Percentiles rank a stretch among this genome's conserved stretches.
phyloP scores from a whole-genome alignment of 2,888 invertebrate species.

The Hemithea aestivaria region DNA sequence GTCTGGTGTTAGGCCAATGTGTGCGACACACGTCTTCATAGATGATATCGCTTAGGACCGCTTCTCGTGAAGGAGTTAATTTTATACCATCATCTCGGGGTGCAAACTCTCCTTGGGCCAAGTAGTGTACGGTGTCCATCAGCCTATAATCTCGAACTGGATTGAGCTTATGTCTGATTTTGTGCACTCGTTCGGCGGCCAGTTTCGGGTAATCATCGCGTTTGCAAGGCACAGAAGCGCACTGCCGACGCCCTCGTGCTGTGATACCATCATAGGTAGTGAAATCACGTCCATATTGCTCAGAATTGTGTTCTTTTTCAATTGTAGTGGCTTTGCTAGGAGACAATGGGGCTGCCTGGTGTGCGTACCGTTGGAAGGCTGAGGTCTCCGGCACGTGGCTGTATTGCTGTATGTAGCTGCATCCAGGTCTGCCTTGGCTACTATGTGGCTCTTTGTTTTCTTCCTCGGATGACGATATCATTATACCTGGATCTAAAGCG shows the following conservation, averaged over 20 bases:
- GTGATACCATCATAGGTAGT: conserved; percentile 71
- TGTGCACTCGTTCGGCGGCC: conserved; percentile 67
- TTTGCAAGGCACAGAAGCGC: conserved; percentile 66
- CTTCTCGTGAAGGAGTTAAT: conserved; percentile 68
- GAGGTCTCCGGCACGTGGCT: conserved; percentile 69
- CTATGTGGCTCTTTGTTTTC: conserved; percentile 39
- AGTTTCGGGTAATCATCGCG: conserved; percentile 58
- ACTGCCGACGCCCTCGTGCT: conserved; percentile 62
- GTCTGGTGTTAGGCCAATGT: conserved; percentile 67
- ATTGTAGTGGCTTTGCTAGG: conserved; percentile 61
- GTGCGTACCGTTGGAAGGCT: conserved; percentile 64
- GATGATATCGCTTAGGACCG: conserved; percentile 70
- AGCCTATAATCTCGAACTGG: conserved; percentile 69
- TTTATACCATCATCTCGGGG: conserved; percentile 73
- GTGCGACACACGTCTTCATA: conserved; percentile 74
- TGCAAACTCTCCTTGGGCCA: conserved; percentile 73
- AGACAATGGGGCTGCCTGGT: conserved; percentile 54
- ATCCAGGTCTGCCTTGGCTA: conserved; percentile 43
- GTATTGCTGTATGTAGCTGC: conserved; percentile 69
- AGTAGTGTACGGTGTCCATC: conserved; percentile 73
- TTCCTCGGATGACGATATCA: conserved; percentile 60
- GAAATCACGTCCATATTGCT: conserved; percentile 69
- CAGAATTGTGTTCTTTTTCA: conserved; percentile 68
- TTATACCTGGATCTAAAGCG: conserved; percentile 50
- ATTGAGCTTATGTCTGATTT: conserved; percentile 68